phyloP scores from a whole-genome alignment of 2,797 vertebrate genomes.

The Tamandua tetradactyla region DNA sequence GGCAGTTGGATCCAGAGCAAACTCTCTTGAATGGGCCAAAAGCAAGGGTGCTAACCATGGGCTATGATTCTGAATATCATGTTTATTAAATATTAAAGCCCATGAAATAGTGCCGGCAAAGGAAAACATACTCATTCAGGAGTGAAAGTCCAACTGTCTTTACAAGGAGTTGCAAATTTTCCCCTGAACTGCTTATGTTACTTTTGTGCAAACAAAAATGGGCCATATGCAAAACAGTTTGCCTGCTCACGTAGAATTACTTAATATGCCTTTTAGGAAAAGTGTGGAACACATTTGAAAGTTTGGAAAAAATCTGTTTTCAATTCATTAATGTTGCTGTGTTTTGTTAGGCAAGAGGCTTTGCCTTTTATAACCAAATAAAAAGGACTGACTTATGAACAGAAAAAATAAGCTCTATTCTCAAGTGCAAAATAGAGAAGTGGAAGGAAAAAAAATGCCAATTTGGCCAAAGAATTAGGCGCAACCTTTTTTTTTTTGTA shows the following conservation, averaged over 20 bases:
- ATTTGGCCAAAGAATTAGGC: conserved; percentile 53
- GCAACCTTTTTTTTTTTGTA: neutral
- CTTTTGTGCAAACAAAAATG: conserved; percentile 58
- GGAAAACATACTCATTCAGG: neutral
- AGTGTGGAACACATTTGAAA: conserved; percentile 61
- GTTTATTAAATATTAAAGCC: neutral
- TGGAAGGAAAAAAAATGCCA: conserved; percentile 43
- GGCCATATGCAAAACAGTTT: conserved; percentile 58
- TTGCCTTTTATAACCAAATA: conserved; percentile 76
- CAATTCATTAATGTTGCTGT: conserved; percentile 70
- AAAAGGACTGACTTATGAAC: conserved; percentile 65
- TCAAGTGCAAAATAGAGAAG: conserved; percentile 55
- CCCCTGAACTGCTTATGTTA: neutral
- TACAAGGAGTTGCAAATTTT: conserved; percentile 24
- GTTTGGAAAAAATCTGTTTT: conserved; percentile 71
- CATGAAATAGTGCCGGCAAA: neutral
- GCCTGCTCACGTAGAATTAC: neutral
- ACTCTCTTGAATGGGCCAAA: neutral
- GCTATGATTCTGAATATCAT: neutral
- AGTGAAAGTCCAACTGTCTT: neutral
- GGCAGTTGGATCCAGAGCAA: fast-evolving
- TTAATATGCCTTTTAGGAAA: conserved; percentile 61
- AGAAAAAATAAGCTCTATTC: neutral
- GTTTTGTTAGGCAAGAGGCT: conserved; percentile 45
- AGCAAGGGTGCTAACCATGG: neutral